Base-by-base conservation (phyloP, 2,113 vertebrate species). In the Neolamprologus cancellatus region DNA sequence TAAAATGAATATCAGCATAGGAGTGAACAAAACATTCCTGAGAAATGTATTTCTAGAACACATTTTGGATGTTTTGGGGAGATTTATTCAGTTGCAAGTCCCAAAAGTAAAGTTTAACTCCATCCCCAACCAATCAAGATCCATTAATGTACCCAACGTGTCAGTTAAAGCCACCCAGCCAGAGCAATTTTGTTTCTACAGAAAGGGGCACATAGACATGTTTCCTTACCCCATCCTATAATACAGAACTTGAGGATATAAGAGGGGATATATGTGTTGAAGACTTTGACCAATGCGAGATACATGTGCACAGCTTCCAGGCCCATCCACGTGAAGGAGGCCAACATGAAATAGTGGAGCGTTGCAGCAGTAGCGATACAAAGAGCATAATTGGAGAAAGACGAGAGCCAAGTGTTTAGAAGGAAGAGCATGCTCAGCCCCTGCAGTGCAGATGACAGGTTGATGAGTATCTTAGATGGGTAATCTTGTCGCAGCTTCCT, bases 241-340 rank as follows among this genome's bases (percentile, higher is more conserved):
- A 95, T 81, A 83, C 96, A 97, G 90, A 97, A 96, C 93, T 99
- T 99, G 53, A 98, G 93, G 61, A 97, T 97, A 89, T 98, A 99
- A 32, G 96, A 96, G 3, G 95, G 94, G 39, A 98, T 41, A 17
- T 98, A 99, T 87, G 93, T 94, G 61, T 98, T 98, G 96, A 99
- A 98, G 88, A 99, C 97, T 94, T 97, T 98, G 90, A 99, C 94
- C 53, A 99, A 91, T 52, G 96, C 95, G 6, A 98, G 92, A 92
- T 99, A 98, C 96, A 98, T 97, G 89, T 98, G 97, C 28, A 98
- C 81, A 0, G 97, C 97, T 87, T 98, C 97, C 80, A 99, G 91
- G 34, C 96, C 97, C 98, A 99, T 98, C 97, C 98, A 98, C 0
- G 96, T 96, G 93, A 99, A 98, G 30, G 98, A 96, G 3, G 96